Evolutionary conservation across 2,888 invertebrate species (phyloP).

Genomic region (Hirudinaria manillensis): DNA sequence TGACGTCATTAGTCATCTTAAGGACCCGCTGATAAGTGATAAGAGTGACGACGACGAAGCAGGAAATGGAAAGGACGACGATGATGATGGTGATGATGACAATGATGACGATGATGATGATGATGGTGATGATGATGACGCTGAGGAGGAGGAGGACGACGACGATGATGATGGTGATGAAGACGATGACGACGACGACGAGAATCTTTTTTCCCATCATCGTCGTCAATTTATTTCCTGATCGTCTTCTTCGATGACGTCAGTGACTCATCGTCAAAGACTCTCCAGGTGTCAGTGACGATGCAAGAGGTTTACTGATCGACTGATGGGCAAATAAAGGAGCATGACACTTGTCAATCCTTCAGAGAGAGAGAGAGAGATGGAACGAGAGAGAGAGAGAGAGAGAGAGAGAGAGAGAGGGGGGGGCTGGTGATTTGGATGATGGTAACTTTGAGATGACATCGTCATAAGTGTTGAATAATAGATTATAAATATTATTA

Average conservation of each 20-base stretch:
- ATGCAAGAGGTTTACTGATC: too few relatives aligned
- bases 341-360: too few relatives aligned
- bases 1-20: not conserved
- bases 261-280: too few relatives aligned
- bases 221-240: too few relatives aligned
- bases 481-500: too few relatives aligned
- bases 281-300: too few relatives aligned
- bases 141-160: slow-evolving; percentile 20
- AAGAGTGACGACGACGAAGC: not conserved
- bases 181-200: slow-evolving; percentile 27
- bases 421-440: slow-evolving; percentile 13
- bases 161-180: slow-evolving; percentile 28
- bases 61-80: not conserved
- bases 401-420: not conserved
- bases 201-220: not conserved
- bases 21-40: slow-evolving; percentile 5
- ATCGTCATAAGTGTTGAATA: not conserved
- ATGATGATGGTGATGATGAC: slow-evolving; percentile 17
- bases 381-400: too few relatives aligned
- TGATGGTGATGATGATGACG: slow-evolving; percentile 26
- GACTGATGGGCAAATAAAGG: too few relatives aligned
- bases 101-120: slow-evolving; percentile 27
- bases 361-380: too few relatives aligned
- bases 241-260: too few relatives aligned
- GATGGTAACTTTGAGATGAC: slow-evolving; percentile 14